phyloP scores from a whole-genome alignment of 2,888 invertebrate genomes.

The Melanotus villosus region DNA sequence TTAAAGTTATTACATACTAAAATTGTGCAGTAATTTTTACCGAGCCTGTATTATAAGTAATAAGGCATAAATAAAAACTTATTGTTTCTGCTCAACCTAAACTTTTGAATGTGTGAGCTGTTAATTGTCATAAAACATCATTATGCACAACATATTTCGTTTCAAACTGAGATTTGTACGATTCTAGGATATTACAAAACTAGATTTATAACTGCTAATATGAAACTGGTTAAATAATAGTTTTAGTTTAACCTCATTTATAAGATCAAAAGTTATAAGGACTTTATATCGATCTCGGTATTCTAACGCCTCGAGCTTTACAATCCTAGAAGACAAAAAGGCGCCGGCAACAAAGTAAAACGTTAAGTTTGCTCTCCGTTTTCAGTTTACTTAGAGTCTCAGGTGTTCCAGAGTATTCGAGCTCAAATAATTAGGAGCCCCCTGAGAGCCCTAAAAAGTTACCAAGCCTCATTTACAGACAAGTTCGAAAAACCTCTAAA shows the following conservation, averaged over 20 bases:
- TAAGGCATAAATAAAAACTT: no score
- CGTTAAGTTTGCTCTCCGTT: conserved; percentile 25
- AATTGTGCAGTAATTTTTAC: no score
- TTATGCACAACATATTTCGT: no score
- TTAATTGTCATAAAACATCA: no score
- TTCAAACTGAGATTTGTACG: no score
- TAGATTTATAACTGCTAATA: no score
- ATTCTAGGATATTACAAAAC: no score
- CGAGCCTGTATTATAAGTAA: no score
- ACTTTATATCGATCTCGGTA: not conserved
- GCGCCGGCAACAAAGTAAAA: not conserved
- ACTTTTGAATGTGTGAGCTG: no score
- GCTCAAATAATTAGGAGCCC: conserved; percentile 32
- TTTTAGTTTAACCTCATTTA: not conserved
- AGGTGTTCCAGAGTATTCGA: conserved; percentile 30
- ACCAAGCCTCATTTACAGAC: conserved; percentile 27
- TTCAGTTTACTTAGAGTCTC: conserved; percentile 33
- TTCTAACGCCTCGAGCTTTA: not conserved
- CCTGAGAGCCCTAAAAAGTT: conserved; percentile 21
- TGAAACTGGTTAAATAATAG: not conserved
- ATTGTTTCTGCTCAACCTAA: no score
- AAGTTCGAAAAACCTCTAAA: conserved; percentile 25
- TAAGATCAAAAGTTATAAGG: conserved; percentile 9
- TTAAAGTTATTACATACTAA: no score
- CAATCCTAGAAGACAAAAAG: not conserved